Base-by-base conservation (phyloP, 2,888 invertebrate genomes). In the Monochamus alternatus region DNA sequence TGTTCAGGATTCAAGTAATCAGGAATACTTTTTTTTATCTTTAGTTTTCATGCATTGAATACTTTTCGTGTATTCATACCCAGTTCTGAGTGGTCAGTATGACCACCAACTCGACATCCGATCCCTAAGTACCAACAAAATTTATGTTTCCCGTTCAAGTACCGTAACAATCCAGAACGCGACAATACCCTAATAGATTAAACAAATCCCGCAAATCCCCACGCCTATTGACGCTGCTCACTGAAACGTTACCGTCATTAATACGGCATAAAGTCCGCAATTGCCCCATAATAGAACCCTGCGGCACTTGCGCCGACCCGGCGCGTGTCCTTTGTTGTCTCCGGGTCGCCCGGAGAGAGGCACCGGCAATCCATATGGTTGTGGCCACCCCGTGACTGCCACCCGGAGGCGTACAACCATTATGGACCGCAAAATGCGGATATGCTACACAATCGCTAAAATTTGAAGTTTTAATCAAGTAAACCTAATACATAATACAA, bases 211-310 rank as follows among this genome's bases (percentile, higher is more conserved):
- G 32, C 71, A 63, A 51, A 31, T 60, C 30, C 47, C 22, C 38
- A 3, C 55, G 14, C 14, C 69, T 12, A 78, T 77, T 69, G 62
- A 70, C n/a, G 55, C 5, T 47, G 83, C 81, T 83, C 85, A 85
- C 82, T 84, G 84, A 84, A 80, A 81, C 86, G 85, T 83, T 81
- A 85, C 85, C 83, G 77, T 82, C 86, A 85, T 85, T 85, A 86
- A 84, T 85, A 82, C 79, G 80, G 82, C 84, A 84, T 82, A 84
- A 85, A 84, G 81, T 83, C 84, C 82, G 79, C 85, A 84, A 86
- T 86, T 85, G 83, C 85, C 82, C 84, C 84, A 86, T 85, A 86
- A 86, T 85, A 82, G 83, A 80, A 81, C 79, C 81, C 82, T 81
- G 81, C 80, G 84, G 82, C 81, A 83, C 84, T 84, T 80, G 82